phyloP scores from a whole-genome alignment of 2,113 vertebrate species.

The Psittacus erithacus region DNA sequence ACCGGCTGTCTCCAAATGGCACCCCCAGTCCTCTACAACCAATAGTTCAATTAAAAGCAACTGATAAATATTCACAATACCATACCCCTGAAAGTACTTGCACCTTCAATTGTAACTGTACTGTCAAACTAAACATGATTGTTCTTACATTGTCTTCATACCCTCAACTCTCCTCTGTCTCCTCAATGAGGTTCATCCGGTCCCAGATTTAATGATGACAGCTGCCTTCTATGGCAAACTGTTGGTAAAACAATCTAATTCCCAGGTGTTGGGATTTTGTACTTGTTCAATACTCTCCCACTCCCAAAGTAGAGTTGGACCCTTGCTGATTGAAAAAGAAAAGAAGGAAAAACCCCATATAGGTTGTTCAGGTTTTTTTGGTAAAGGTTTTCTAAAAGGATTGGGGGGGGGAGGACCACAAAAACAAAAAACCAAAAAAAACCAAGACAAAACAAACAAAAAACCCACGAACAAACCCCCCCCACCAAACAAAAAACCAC shows the following conservation, averaged over 20 bases:
- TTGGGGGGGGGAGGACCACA: not conserved
- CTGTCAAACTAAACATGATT: not conserved
- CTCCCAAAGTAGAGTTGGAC: not conserved
- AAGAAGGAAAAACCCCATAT: not conserved
- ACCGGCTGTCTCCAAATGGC: not conserved
- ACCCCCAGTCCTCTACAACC: not conserved
- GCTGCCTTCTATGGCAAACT: not conserved
- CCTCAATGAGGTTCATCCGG: not conserved
- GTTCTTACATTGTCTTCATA: not conserved
- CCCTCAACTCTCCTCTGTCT: not conserved
- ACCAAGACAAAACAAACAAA: no score
- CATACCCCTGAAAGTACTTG: not conserved
- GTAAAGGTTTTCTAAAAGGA: not conserved
- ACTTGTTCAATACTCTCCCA: not conserved
- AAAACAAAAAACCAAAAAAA: no score
- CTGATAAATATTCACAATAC: not conserved
- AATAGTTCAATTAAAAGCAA: not conserved
- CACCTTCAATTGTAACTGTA: not conserved
- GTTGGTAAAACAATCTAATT: not conserved
- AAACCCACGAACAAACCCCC: no score
- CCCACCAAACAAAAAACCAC: no score
- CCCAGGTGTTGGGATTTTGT: not conserved
- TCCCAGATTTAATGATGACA: not conserved
- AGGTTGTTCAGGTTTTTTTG: not conserved
- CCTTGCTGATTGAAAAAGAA: not conserved